phyloP scores from a whole-genome alignment of 2,888 invertebrate species.

The Gasteruption jaculator region DNA sequence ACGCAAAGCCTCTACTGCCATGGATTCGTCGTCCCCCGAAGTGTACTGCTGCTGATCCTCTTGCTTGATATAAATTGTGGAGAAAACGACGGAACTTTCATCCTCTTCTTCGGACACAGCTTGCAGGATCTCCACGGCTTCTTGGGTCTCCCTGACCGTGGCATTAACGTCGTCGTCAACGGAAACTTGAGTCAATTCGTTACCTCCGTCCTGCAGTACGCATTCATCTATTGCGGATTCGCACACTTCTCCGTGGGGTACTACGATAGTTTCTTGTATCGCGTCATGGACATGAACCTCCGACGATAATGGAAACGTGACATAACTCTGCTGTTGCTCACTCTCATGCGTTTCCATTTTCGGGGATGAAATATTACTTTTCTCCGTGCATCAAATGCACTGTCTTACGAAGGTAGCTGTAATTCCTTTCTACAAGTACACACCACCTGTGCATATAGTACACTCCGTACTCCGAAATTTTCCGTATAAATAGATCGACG shows the following conservation, averaged over 20 bases:
- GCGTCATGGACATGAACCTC: conserved; percentile 37
- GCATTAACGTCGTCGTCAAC: conserved; percentile 24
- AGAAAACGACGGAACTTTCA: conserved; percentile 31
- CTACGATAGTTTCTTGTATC: conserved; percentile 36
- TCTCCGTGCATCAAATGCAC: too few species aligned
- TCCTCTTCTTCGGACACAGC: conserved; percentile 37
- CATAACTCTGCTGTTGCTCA: conserved; percentile 42
- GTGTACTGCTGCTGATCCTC: conserved; percentile 42
- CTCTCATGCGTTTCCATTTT: conserved; percentile 42
- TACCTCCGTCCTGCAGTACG: conserved; percentile 30
- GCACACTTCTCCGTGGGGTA: conserved; percentile 45
- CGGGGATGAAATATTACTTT: too few species aligned
- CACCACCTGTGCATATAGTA: too few species aligned
- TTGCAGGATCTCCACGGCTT: conserved; percentile 34
- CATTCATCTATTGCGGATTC: conserved; percentile 39
- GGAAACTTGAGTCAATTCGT: conserved; percentile 28
- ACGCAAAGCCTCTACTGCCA: conserved; percentile 53
- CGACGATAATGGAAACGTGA: conserved; percentile 37
- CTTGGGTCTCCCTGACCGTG: conserved; percentile 29
- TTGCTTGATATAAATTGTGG: conserved; percentile 41
- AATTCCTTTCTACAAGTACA: too few species aligned
- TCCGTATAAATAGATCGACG: too few species aligned
- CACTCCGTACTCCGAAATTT: too few species aligned
- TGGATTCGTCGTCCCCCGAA: conserved; percentile 47
- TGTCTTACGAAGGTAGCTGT: too few species aligned